Evolutionary conservation across 2,888 invertebrate species (phyloP), one percentile per base, ranked within the genome.

Genomic region (Corythucha ciliata): DNA sequence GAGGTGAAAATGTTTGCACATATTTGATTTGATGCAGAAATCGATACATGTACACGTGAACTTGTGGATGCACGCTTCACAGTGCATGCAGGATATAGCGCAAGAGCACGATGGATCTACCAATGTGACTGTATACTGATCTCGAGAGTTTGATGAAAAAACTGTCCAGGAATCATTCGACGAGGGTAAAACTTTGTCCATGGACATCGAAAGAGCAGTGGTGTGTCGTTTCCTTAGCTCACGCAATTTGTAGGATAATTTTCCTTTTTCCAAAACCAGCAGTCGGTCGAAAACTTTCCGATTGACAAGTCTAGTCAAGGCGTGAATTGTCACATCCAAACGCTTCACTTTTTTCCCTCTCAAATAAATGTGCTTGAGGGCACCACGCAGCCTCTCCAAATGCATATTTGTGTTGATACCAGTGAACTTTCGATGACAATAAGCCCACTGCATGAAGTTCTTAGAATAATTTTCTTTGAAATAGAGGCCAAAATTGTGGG

Each of bases 371-470:
- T 58, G 53, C 45, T 61, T 60, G 25, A 60, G 22, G 16, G 16
- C 27, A 25, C 56, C 59, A 51, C 61, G 61, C 21, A 60, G 32
- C 5, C 52, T 39, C 45, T 61, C 58, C 42, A 60, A 51, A 39
- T 59, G 52, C 58, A 58, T 59, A 36, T 61, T 61, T 24, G 61
- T 60, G 47, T 60, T 59, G 10, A 61, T 58, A 2, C 57, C 57
- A 25, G 55, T 39, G 16, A 44, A 45, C 39, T 29, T 32, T 33
- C 58, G 34, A 47, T 52, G 58, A 47, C 59, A 58, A 56, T 58
- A 57, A 10, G 60, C 60, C 47, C 47, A 46, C 12, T 34, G 6
- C n/a, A 4, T 10, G 22, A 8, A 6, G 20, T 34, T 7, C 26
- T 7, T 16, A 4, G 24, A 7, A 36, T 34, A 46, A 21, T 46